Conservation (phyloP, 2,888 invertebrate species). For the Diarsia dahlii region DNA sequence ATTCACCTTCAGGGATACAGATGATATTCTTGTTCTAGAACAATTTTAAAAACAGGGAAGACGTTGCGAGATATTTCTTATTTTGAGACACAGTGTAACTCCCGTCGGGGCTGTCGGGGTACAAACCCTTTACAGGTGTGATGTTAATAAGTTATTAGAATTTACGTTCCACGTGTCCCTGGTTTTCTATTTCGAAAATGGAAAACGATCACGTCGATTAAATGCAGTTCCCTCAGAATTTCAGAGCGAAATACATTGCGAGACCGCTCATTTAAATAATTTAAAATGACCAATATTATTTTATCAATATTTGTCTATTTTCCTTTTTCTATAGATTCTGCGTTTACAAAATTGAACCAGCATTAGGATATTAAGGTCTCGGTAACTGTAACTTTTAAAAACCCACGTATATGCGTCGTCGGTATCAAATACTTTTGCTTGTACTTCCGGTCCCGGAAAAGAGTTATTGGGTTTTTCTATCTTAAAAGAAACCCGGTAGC, state of each 20-base stretch:
- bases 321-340: conserved; percentile 3
- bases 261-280: conserved; percentile 19
- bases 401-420: too few species aligned
- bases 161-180: too few species aligned
- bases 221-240: conserved; percentile 11
- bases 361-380: neutral
- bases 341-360: conserved; percentile 22
- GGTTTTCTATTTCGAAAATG: conserved; percentile 13
- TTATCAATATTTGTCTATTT: neutral
- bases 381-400: neutral
- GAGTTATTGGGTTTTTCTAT: neutral
- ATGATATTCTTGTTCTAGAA: conserved; percentile 25
- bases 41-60: conserved; percentile 32
- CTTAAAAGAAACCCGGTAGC: neutral
- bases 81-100: neutral
- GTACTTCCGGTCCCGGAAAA: neutral
- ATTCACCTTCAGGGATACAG: conserved; percentile 47
- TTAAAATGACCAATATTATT: conserved; percentile 3
- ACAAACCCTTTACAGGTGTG: too few species aligned
- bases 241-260: conserved; percentile 3
- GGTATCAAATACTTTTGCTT: neutral
- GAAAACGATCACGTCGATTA: conserved; percentile 6
- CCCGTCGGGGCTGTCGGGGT: too few species aligned
- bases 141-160: neutral
- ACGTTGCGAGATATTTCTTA: conserved; percentile 14